These are phyloP conservation scores for Micropterix aruncella DNA, from an alignment of 2,888 invertebrate species.

Conservation along the genomic window DNA sequence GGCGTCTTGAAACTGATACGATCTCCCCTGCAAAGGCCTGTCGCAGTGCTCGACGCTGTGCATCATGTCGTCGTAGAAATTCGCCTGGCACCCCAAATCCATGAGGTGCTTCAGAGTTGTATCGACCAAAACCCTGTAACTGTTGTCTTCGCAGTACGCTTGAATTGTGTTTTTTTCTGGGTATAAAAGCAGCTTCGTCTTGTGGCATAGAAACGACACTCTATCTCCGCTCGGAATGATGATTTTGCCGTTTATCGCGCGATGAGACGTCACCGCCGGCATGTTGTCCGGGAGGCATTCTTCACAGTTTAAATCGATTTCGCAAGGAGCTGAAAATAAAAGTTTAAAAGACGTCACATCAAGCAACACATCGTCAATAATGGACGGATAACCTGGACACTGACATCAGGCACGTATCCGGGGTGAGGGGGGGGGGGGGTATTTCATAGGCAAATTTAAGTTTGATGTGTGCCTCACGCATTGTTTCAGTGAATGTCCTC, in stretches of 20 bases:
- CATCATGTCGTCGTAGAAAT: slow-evolving; percentile 28
- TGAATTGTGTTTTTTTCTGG: slow-evolving; percentile 18
- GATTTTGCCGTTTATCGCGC: slow-evolving; percentile 18
- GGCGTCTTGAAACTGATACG: slow-evolving; percentile 20
- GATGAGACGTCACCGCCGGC: slow-evolving; percentile 28
- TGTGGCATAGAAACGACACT: slow-evolving; percentile 24
- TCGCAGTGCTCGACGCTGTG: slow-evolving; percentile 27
- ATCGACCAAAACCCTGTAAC: slow-evolving; percentile 20
- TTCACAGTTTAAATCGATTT: slow-evolving; percentile 26
- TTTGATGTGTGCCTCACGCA: no score
- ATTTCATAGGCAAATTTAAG: no score
- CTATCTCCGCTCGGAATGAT: slow-evolving; percentile 19
- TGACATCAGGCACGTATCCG: no score
- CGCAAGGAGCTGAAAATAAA: slow-evolving; percentile 16
- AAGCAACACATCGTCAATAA: no score
- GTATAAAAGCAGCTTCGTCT: slow-evolving; percentile 23
- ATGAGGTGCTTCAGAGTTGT: slow-evolving; percentile 19
- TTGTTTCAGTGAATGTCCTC: no score
- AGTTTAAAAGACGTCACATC: no score
- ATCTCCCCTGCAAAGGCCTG: slow-evolving; percentile 26
- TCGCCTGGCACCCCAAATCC: slow-evolving; percentile 33
- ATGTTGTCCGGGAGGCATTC: slow-evolving; percentile 34
- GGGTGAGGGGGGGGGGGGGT: no score
- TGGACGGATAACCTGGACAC: no score
- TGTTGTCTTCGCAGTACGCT: slow-evolving; percentile 23